These are phyloP conservation scores for Mormyrus iriodes DNA, from an alignment of 2,113 vertebrate species.

Conservation along the genomic window DNA sequence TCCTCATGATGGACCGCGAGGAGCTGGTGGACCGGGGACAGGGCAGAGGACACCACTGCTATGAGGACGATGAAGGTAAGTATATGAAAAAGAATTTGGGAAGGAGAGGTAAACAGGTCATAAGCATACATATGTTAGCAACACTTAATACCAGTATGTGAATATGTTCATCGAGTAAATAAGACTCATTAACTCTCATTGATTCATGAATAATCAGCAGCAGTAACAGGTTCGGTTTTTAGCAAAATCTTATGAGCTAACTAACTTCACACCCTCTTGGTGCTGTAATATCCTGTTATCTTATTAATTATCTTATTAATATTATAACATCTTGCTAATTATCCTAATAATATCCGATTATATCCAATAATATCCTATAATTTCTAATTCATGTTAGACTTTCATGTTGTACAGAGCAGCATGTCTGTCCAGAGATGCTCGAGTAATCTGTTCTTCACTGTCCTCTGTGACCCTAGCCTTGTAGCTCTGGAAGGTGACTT, in stretches of 20 bases:
- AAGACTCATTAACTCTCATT: neutral
- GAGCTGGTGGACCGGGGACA: slow-evolving; percentile 55
- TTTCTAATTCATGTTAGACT: neutral
- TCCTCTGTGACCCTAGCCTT: neutral
- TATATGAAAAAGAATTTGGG: neutral
- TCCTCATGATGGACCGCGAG: slow-evolving; percentile 70
- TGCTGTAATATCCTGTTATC: neutral
- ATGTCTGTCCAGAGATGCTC: neutral
- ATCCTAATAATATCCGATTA: neutral
- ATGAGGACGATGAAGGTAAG: slow-evolving; percentile 79
- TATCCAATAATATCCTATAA: neutral
- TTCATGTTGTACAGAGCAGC: neutral
- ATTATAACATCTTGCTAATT: neutral
- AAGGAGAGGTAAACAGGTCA: neutral
- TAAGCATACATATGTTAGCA: neutral
- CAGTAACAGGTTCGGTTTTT: neutral
- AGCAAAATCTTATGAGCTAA: neutral
- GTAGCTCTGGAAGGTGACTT: neutral
- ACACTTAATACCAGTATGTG: neutral
- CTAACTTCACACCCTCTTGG: neutral
- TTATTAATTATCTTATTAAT: neutral
- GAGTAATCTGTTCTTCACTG: neutral
- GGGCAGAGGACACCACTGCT: slow-evolving; percentile 58
- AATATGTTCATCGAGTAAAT: neutral
- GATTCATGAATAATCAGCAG: neutral